phyloP scores from a whole-genome alignment of 2,888 invertebrate species.

The Athalia circularis region DNA sequence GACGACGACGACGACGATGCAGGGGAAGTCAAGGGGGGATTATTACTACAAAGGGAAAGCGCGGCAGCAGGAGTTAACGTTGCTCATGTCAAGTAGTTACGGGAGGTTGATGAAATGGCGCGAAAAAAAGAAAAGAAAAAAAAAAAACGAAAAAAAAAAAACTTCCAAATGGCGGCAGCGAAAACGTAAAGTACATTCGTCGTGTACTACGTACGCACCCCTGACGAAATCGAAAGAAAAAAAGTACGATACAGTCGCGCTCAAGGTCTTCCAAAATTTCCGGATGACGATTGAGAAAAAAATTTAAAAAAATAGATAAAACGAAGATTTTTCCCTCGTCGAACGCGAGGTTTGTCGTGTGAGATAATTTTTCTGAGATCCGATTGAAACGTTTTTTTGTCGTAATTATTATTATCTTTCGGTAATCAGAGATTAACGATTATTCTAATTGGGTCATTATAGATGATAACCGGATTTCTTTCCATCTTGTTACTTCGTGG shows the following conservation, averaged over 20 bases:
- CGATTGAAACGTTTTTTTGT: too few relatives aligned
- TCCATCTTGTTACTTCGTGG: too few relatives aligned
- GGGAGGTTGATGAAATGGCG: slow-evolving; percentile 25
- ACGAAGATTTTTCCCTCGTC: neutral
- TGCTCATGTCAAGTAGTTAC: neutral
- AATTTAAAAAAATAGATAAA: neutral
- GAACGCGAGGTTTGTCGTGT: too few relatives aligned
- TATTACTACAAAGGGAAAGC: slow-evolving; percentile 49
- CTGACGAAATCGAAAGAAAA: neutral
- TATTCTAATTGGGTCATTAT: too few relatives aligned
- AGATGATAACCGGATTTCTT: too few relatives aligned
- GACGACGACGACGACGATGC: neutral
- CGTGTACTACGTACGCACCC: too few relatives aligned
- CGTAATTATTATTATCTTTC: too few relatives aligned
- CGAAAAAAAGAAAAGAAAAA: slow-evolving; percentile 42
- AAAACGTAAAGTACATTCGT: neutral
- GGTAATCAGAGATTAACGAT: too few relatives aligned
- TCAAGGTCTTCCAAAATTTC: neutral
- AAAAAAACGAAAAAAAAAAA: slow-evolving; percentile 29
- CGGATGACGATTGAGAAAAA: neutral
- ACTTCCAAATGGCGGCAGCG: slow-evolving; percentile 45
- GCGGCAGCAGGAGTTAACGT: neutral
- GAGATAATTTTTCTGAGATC: too few relatives aligned
- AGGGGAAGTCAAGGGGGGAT: slow-evolving; percentile 40
- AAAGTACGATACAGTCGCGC: neutral